These are phyloP conservation scores for Dinocampus coccinellae DNA, from an alignment of 2,888 invertebrate genomes.

Conservation along the genomic window DNA sequence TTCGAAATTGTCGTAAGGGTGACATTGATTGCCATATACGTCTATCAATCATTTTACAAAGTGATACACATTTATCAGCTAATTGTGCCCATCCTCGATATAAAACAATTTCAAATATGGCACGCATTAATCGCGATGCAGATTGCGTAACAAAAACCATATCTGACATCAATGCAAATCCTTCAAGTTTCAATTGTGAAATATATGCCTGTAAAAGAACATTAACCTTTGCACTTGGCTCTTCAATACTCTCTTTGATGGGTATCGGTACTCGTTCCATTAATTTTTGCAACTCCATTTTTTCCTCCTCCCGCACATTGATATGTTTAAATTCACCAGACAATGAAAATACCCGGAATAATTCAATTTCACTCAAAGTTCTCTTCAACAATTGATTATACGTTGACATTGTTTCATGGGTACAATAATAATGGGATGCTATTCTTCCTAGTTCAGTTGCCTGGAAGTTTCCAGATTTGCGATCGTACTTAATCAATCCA, in stretches of 20 bases:
- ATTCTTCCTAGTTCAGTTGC: constrained; percentile 97
- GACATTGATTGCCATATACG: constrained; percentile 99
- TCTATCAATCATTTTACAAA: constrained; percentile 99
- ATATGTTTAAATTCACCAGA: constrained; percentile 96
- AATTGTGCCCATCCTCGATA: constrained; percentile 95
- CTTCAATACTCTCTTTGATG: constrained; percentile 98
- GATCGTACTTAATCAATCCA: constrained; percentile 95
- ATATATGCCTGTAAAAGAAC: constrained; percentile 97
- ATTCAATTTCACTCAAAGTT: constrained; percentile 96
- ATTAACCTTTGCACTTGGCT: constrained; percentile 97
- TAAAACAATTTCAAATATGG: constrained; percentile 97
- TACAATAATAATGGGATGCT: constrained; percentile 98
- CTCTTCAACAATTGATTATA: constrained; percentile 97
- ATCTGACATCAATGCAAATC: constrained; percentile 98
- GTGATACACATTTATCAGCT: constrained; percentile 93
- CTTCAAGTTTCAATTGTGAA: constrained; percentile 97
- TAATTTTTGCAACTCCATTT: constrained; percentile 95
- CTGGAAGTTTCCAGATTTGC: constrained; percentile 89
- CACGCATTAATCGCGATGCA: constrained; percentile 93
- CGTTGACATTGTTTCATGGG: constrained; percentile 95
- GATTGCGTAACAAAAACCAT: constrained; percentile 99
- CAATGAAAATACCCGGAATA: constrained; percentile 98
- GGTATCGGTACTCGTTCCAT: constrained; percentile 96
- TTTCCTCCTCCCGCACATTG: constrained; percentile 95
- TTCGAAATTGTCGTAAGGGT: constrained; percentile 95